phyloP scores from a whole-genome alignment of 2,113 vertebrate species.

The Ailurus styani region DNA sequence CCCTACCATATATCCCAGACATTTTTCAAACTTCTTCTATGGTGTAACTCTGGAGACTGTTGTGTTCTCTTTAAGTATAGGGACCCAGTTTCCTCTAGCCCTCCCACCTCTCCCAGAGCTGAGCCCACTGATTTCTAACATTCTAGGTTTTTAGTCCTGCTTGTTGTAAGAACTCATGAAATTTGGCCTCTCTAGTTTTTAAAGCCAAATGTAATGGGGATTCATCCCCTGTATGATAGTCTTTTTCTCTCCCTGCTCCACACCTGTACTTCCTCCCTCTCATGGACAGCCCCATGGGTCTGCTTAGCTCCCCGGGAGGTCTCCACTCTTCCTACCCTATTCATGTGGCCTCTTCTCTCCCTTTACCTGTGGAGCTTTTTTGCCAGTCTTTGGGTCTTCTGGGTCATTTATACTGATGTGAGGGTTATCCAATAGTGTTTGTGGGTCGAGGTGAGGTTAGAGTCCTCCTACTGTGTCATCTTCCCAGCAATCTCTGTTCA shows the following conservation, averaged over 20 bases:
- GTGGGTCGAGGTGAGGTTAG: background rate
- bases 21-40: background rate
- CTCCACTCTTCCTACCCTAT: background rate
- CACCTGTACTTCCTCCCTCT: background rate
- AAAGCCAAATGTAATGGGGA: background rate
- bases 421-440: background rate
- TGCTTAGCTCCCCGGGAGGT: background rate
- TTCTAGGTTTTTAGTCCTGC: background rate
- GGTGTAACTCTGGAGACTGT: background rate
- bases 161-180: background rate
- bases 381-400: background rate
- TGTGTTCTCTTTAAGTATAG: background rate
- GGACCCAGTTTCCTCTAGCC: background rate
- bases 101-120: background rate
- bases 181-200: background rate
- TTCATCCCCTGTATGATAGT: background rate
- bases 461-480: background rate
- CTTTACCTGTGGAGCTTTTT: background rate
- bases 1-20: background rate
- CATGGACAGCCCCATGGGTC: background rate
- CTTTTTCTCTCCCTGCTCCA: background rate
- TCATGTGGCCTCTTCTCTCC: background rate
- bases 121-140: background rate
- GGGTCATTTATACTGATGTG: background rate
- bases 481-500: background rate